Evolutionary conservation across 2,888 invertebrate genomes (phyloP).

Genomic region (Nephrotoma guestfalica): DNA sequence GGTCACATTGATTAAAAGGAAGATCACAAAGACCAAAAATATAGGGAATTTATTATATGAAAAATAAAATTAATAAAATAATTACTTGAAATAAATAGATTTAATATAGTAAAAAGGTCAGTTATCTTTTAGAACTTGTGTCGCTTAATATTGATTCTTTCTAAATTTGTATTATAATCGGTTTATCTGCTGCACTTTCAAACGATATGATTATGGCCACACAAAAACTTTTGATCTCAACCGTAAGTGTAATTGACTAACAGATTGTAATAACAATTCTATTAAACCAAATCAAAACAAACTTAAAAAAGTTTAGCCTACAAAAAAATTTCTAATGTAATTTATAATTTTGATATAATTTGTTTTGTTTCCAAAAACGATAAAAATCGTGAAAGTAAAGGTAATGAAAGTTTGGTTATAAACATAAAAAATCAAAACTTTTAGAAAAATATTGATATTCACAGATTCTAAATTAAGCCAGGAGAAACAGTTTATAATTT

Average conservation of each 20-base stretch:
- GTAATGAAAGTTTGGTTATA: not conserved
- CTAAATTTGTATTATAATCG: not conserved
- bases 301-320: too few species aligned
- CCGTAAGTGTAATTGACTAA: too few species aligned
- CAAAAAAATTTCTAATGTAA: not conserved
- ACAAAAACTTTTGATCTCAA: not conserved
- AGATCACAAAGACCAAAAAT: constrained; percentile 6
- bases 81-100: not conserved
- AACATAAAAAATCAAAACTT: not conserved
- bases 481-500: not conserved
- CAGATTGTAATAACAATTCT: not conserved
- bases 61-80: constrained; percentile 1
- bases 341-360: not conserved
- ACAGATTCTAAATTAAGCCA: not conserved
- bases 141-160: too few species aligned
- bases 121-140: too few species aligned
- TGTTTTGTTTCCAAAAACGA: not conserved
- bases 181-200: not conserved
- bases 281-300: not conserved
- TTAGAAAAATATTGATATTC: not conserved
- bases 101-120: not conserved
- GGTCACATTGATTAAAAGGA: not conserved
- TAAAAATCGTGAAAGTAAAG: not conserved
- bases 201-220: not conserved
- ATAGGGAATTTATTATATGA: not conserved